Base-by-base conservation (phyloP, 2,113 vertebrate genomes). In the Apteryx owenii region DNA sequence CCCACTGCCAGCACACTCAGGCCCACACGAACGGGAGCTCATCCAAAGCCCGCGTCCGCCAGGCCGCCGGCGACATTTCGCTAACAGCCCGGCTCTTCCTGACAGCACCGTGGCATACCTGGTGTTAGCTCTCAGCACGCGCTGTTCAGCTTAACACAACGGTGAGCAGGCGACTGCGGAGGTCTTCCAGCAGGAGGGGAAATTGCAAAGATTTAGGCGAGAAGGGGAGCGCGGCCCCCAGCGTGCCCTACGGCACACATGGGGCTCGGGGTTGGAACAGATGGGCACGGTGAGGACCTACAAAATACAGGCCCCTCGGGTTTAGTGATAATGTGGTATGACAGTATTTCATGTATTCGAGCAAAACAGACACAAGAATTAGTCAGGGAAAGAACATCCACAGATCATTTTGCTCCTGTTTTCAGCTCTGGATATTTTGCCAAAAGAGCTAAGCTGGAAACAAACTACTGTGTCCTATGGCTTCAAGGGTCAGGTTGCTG, bases 221-320 rank as follows among this genome's bases (percentile, higher is more conserved):
- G 48, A 20, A 20, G 75, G 85, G 28, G 28, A 65, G 25, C 11
- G 10, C 26, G 65, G 50, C 51, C 26, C 64, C 70, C 16, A 31
- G 38, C 68, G 12, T 2, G 0, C 50, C 40, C 28, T 17, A 16
- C 1, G 4, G 14, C 22, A 68, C 19, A 4, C 1, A 1, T 60
- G 46, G 25, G 70, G 60, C n/a, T 62, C 53, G 38, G 69, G 60
- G 31, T 70, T 81, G 4, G 25, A 33, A 29, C 2, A 53, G 21
- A 19, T 12, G 42, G 16, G 15, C 26, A 50, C 23, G 85, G 71
- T 18, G n/a, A 69, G 64, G 69, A 83, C 8, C 31, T 70, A 48
- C 68, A 8, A 31, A 25, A 25, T n/a, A 70, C 21, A 14, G 21
- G 62, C 44, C 15, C 72, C 54, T 85, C 23, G 20, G 33, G 54